A percentile compares a stretch with the other conserved stretches of the same genome.
Evolutionary conservation across 1,140 invertebrate species (phyloP).

Genomic region (Danaus plexippus): DNA sequence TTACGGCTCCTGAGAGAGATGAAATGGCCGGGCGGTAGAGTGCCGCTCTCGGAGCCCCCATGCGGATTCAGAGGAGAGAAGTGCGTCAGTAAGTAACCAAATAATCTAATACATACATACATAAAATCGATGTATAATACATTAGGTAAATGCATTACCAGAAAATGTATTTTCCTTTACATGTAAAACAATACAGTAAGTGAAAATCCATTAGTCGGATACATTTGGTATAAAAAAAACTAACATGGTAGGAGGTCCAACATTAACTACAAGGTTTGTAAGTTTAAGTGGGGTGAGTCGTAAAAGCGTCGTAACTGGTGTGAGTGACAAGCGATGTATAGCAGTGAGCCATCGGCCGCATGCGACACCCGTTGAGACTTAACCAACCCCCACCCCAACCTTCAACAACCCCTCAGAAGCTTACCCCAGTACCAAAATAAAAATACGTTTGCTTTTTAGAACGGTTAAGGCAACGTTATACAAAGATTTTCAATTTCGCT

Average conservation of each 20-base stretch:
- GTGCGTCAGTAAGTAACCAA: slow-evolving; percentile 83
- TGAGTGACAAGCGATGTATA: slow-evolving; percentile 36
- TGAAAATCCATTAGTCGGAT: slow-evolving; percentile 29
- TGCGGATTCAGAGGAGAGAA: slow-evolving; percentile 95
- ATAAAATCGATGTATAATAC: neutral
- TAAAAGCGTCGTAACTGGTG: slow-evolving; percentile 41
- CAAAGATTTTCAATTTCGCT: no score
- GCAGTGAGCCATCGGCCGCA: slow-evolving; percentile 42
- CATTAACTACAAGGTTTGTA: slow-evolving; percentile 52
- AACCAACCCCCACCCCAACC: slow-evolving; percentile 1
- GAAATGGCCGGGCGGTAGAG: slow-evolving; percentile 82
- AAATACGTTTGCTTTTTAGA: slow-evolving; percentile 13
- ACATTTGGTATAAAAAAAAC: slow-evolving; percentile 50
- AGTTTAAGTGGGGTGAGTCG: slow-evolving; percentile 34
- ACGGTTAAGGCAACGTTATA: no score
- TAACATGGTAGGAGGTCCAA: slow-evolving; percentile 31
- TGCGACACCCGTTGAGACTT: slow-evolving; percentile 38
- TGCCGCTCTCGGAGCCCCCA: slow-evolving; percentile 91
- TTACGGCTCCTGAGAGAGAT: slow-evolving; percentile 78
- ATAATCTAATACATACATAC: neutral
- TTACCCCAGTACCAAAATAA: slow-evolving; percentile 11
- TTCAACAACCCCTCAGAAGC: neutral
- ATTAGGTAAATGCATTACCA: slow-evolving; percentile 1
- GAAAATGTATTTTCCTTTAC: neutral
- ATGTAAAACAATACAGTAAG: slow-evolving; percentile 9